Percentiles rank a stretch among this genome's conserved stretches.
These are phyloP conservation scores for Drosophila percnosoma DNA, from an alignment of 2,888 invertebrate genomes.

Conservation along the genomic window DNA sequence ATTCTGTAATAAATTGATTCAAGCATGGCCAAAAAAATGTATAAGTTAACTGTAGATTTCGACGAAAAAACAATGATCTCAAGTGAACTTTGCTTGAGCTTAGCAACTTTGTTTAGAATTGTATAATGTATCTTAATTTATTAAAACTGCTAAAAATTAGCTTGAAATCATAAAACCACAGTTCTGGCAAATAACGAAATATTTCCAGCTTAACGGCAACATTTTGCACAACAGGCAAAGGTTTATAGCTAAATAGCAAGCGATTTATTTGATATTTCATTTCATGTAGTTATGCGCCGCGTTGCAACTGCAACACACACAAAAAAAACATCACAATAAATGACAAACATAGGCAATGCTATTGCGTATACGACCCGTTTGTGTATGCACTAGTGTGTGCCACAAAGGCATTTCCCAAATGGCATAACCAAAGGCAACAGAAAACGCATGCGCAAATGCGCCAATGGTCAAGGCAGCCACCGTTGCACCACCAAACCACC, in stretches of 20 bases:
- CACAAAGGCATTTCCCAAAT: slow-evolving; percentile 69
- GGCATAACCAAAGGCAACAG: slow-evolving; percentile 50
- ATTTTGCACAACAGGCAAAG: slow-evolving; percentile 55
- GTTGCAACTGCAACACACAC: slow-evolving; percentile 45
- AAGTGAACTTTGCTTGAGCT: neutral
- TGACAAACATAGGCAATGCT: slow-evolving; percentile 47
- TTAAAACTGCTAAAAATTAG: neutral
- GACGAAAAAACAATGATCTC: neutral
- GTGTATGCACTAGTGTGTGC: slow-evolving; percentile 25
- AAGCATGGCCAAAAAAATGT: neutral
- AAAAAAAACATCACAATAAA: slow-evolving; percentile 41
- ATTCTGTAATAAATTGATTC: neutral
- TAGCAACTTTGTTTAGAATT: neutral
- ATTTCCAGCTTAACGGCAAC: slow-evolving; percentile 22
- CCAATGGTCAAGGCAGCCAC: slow-evolving; percentile 75
- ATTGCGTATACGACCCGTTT: slow-evolving; percentile 74
- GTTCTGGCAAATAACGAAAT: slow-evolving; percentile 4
- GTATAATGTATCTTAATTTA: neutral
- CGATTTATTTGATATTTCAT: slow-evolving; percentile 59
- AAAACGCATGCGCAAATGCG: slow-evolving; percentile 59
- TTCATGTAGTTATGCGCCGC: slow-evolving; percentile 65
- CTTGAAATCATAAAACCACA: slow-evolving; percentile 7
- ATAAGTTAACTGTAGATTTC: neutral
- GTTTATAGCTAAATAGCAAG: slow-evolving; percentile 71
- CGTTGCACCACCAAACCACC: slow-evolving; percentile 21